phyloP scores from a whole-genome alignment of 2,113 vertebrate genomes.

The Panurus biarmicus region DNA sequence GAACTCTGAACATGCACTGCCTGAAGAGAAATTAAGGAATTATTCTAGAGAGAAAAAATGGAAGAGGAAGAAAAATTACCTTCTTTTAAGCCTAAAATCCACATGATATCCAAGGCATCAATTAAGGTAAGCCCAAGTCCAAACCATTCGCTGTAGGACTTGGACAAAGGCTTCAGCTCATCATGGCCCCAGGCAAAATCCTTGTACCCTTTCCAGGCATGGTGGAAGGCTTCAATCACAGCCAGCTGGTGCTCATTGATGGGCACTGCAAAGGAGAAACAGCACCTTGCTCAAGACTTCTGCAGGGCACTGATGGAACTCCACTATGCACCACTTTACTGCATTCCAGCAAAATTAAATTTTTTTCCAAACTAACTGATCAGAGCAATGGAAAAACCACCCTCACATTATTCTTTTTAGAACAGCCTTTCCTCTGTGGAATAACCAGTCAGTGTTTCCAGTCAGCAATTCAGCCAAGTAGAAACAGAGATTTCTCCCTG shows the following conservation, averaged over 20 bases:
- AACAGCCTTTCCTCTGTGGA: background rate
- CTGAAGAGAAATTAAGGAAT: background rate
- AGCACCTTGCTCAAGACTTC: background rate
- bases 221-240: conserved; percentile 85
- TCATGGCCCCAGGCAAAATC: conserved; percentile 92
- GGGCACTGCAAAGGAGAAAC: conserved; percentile 27
- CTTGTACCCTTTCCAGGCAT: conserved; percentile 90
- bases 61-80: conserved; percentile 61
- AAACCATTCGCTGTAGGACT: conserved; percentile 91
- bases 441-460: background rate
- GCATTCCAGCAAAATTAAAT: background rate
- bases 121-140: conserved; percentile 91
- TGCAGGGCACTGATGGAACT: background rate
- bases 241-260: conserved; percentile 72
- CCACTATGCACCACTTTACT: background rate
- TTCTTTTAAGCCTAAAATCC: conserved; percentile 90
- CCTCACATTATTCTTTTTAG: background rate
- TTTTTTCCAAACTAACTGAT: background rate
- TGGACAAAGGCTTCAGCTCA: conserved; percentile 91
- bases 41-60: background rate
- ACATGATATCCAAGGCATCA: conserved; percentile 95
- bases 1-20: background rate
- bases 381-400: background rate
- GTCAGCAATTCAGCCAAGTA: background rate
- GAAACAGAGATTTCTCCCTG: background rate